Evolutionary conservation across 2,113 vertebrate genomes (phyloP), one percentile per base, ranked within the genome.

Genomic region (Phalacrocorax brasilianus): DNA sequence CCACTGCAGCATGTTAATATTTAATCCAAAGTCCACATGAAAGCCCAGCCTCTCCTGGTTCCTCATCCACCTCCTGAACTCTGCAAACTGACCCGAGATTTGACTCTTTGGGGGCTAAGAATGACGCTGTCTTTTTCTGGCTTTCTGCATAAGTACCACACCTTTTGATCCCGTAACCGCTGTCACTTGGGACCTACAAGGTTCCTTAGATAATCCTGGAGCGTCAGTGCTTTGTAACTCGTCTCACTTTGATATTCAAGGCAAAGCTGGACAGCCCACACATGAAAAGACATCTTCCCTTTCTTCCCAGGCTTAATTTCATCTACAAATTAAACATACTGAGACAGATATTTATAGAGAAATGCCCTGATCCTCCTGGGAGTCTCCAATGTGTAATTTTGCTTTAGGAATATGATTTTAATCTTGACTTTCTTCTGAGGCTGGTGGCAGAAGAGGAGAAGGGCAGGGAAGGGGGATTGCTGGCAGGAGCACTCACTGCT

Each of bases 251-350:
- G 95, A 96, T 96, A 95, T 95, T 88, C 91, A 11, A 86, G 95
- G 94, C 92, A 91, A 88, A 95, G 89, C 91, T 8, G 85, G 91
- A 81, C 95, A 92, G 81, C 91, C 89, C 91, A 80, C 87, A 94
- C 97, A 93, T 97, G 91, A 96, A 95, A 96, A 96, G 88, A 21
- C 91, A 90, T 61, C 53, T 85, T 96, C 30, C 85, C 82, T 97
- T 97, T 97, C 95, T 96, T 95, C 94, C 81, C 58, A 16, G 87
- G 68, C 93, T 95, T 96, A 95, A 97, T 97, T 97, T 84, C 95
- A 97, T 88, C 95, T 95, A 94, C 93, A 97, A 96, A 96, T 96
- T 87, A 96, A 96, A 96, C 95, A 93, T 56, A 91, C 24, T 1
- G 76, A 92, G 92, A 13, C 35, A 68, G 89, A 81, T 96, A 86